Evolutionary conservation across 1,140 invertebrate species (phyloP).

Genomic region (Anagrus nilaparvatae): DNA sequence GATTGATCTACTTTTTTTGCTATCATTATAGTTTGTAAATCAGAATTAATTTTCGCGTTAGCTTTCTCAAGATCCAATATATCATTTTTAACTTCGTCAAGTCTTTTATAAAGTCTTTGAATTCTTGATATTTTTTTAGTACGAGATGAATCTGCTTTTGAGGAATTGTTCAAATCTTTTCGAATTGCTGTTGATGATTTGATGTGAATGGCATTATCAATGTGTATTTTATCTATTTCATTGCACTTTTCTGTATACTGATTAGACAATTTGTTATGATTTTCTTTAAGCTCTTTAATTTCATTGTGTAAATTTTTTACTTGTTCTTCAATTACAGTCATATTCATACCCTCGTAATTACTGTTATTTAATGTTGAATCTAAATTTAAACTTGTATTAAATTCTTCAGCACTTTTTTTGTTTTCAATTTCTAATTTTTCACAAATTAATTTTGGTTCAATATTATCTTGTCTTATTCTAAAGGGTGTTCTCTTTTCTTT

Average conservation of each 20-base stretch:
- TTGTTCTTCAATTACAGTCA: conserved; percentile 23
- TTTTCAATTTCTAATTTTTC: no score
- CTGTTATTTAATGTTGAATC: conserved; percentile 17
- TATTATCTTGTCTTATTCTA: no score
- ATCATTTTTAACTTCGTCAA: conserved; percentile 12
- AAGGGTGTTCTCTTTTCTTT: no score
- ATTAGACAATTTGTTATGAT: conserved; percentile 16
- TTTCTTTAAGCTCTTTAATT: conserved; percentile 20
- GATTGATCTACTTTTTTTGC: not conserved
- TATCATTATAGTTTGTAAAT: not conserved
- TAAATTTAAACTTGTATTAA: conserved; percentile 19
- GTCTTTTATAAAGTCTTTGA: conserved; percentile 12
- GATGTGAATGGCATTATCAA: not conserved
- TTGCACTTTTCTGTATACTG: conserved; percentile 21
- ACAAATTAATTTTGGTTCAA: no score
- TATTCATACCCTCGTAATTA: conserved; percentile 15
- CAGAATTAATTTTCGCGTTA: not conserved
- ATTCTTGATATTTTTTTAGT: conserved; percentile 9
- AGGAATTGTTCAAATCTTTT: conserved; percentile 4
- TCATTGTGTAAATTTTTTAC: conserved; percentile 18
- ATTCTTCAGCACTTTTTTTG: conserved; percentile 22
- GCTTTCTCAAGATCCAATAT: conserved; percentile 8
- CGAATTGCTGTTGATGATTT: not conserved
- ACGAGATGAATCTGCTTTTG: not conserved
- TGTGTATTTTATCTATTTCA: conserved; percentile 22